Evolutionary conservation across 2,888 invertebrate genomes (phyloP), one percentile per base, ranked within the genome.

Genomic region (Nebria salina): DNA sequence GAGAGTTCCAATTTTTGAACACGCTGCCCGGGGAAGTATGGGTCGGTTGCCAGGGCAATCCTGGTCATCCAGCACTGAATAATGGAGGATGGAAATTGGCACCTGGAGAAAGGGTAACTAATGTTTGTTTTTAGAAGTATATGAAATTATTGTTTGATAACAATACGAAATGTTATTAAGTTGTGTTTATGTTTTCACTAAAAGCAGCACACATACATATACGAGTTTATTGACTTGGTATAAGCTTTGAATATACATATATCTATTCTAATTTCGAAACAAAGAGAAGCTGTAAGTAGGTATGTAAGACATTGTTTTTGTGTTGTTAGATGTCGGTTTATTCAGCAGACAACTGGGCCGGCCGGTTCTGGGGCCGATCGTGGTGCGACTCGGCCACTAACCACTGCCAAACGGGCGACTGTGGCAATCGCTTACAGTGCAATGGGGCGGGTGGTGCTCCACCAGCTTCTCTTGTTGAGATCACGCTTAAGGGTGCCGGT

Each of bases 381-480:
- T 86, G 87, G 42, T 89, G 87, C 76, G 85, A 86, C 42, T 43
- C 68, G 26, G 76, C 79, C 26, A 83, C 82, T 6, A 84, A 85
- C 11, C 81, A 83, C 42, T 87, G 87, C 82, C 84, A 83, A 42
- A 86, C 87, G 64, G 87, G 87, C 9, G 87, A 87, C 70, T 88
- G 88, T 80, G 88, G 88, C 9, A 85, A 85, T 66, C 83, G 82
- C 25, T 77, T 88, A 5, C 82, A 87, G 75, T 89, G 90, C 84
- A 83, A 85, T 75, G 89, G 88, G 64, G 85, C 86, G 20, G 87
- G 88, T 64, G 89, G 89, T 76, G 85, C 84, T 26, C 87, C 88
- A 9, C 89, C 90, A 65, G 88, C 85, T 9, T 86, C 89, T 7
- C 84, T 89, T 15, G 89, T 88, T 11, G 89, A 90, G 84, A 87